Evolutionary conservation across 2,113 vertebrate genomes (phyloP).

Genomic region (Globicephala melas): DNA sequence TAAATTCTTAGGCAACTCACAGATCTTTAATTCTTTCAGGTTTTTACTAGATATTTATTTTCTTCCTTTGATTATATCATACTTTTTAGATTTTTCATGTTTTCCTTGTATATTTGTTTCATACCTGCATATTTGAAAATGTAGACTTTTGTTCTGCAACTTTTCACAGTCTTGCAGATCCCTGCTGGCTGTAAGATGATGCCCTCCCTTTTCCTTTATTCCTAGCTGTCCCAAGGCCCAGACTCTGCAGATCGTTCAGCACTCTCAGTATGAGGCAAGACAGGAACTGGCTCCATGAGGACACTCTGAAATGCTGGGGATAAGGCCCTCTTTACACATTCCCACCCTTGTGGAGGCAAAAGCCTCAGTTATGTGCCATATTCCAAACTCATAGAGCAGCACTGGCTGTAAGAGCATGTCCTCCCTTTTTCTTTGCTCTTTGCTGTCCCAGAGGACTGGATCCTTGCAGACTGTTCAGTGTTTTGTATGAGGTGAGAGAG

Average conservation of each 20-base stretch:
- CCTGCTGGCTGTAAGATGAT: neutral
- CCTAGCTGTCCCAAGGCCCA: neutral
- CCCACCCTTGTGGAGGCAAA: neutral
- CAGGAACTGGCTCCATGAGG: neutral
- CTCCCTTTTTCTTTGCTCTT: neutral
- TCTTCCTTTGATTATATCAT: neutral
- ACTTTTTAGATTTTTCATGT: neutral
- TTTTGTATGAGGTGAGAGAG: neutral
- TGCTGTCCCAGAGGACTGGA: neutral
- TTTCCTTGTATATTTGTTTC: neutral
- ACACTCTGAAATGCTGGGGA: neutral
- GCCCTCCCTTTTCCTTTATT: neutral
- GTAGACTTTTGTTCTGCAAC: neutral
- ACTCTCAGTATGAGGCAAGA: neutral
- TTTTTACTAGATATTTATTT: neutral
- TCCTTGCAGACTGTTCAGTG: neutral
- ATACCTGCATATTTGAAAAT: neutral
- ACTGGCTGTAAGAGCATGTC: neutral
- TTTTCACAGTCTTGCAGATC: neutral
- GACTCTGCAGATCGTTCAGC: neutral
- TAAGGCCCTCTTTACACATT: neutral
- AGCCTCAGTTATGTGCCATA: neutral
- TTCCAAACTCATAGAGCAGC: neutral
- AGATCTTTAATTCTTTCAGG: neutral
- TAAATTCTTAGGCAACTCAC: neutral